A percentile compares a stretch with the other conserved stretches of the same genome.
These are phyloP conservation scores for Pentalonia nigronervosa DNA, from an alignment of 1,140 invertebrate species.

Conservation along the genomic window DNA sequence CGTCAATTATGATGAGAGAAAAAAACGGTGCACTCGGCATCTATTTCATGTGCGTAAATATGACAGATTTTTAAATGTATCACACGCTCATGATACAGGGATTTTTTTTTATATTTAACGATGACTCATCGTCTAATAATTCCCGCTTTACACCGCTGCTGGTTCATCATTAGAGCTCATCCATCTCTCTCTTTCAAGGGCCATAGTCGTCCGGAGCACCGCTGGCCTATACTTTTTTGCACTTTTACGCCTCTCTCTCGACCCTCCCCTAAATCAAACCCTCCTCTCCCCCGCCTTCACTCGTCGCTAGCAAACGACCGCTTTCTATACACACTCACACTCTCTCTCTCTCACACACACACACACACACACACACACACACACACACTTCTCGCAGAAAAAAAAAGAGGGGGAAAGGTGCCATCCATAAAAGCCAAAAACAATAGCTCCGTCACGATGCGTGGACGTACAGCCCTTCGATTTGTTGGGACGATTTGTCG, in stretches of 20 bases:
- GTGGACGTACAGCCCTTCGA: not conserved
- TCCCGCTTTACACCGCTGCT: constrained; percentile 32
- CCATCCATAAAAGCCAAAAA: not conserved
- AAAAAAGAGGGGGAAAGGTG: not conserved
- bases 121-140: constrained; percentile 56
- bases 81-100: not conserved
- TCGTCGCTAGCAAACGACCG: not conserved
- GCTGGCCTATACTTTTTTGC: constrained; percentile 5
- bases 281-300: not conserved
- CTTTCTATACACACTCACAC: not conserved
- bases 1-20: not conserved
- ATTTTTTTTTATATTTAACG: constrained; percentile 49
- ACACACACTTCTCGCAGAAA: not conserved
- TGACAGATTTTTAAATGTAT: constrained; percentile 48
- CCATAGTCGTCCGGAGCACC: not conserved
- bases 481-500: not conserved
- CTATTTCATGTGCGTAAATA: constrained; percentile 26
- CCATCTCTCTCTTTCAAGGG: constrained; percentile 37
- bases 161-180: constrained; percentile 54
- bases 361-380: not conserved
- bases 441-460: not conserved
- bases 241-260: not conserved
- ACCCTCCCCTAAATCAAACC: not conserved
- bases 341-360: no score
- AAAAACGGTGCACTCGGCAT: not conserved